Evolutionary conservation across 2,113 vertebrate species (phyloP).

Genomic region (human): DNA sequence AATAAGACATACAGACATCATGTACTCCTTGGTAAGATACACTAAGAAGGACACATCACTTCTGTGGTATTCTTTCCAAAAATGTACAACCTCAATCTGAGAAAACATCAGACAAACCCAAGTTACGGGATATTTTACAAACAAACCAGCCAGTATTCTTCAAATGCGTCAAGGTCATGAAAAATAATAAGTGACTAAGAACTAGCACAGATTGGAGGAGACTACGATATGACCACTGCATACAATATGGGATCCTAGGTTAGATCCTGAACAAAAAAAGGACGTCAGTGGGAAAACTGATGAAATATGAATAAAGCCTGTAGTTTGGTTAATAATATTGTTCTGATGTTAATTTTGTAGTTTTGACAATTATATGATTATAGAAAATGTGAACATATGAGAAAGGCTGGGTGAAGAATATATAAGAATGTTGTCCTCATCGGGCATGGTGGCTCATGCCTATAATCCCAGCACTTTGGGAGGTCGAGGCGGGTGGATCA

Average conservation of each 20-base stretch:
- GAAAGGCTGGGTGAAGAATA: background rate
- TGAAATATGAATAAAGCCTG: background rate
- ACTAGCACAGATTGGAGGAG: background rate
- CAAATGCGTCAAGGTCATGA: background rate
- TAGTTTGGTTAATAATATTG: background rate
- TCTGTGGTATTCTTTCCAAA: background rate
- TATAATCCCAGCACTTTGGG: too few relatives aligned
- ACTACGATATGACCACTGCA: background rate
- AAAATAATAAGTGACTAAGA: constrained; percentile 24
- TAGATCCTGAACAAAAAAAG: background rate
- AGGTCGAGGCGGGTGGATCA: too few relatives aligned
- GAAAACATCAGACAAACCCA: constrained; percentile 10
- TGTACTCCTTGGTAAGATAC: background rate
- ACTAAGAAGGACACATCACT: background rate
- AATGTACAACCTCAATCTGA: background rate
- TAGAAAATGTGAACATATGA: background rate
- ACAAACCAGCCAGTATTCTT: constrained; percentile 38
- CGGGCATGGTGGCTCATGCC: too few relatives aligned
- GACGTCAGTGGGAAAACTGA: background rate
- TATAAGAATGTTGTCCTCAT: background rate
- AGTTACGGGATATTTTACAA: constrained; percentile 1
- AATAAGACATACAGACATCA: background rate
- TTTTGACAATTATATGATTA: constrained; percentile 32
- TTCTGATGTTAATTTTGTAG: background rate
- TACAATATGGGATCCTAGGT: background rate